Conservation (phyloP, 2,113 vertebrate species). For the Dendropsophus ebraccatus region DNA sequence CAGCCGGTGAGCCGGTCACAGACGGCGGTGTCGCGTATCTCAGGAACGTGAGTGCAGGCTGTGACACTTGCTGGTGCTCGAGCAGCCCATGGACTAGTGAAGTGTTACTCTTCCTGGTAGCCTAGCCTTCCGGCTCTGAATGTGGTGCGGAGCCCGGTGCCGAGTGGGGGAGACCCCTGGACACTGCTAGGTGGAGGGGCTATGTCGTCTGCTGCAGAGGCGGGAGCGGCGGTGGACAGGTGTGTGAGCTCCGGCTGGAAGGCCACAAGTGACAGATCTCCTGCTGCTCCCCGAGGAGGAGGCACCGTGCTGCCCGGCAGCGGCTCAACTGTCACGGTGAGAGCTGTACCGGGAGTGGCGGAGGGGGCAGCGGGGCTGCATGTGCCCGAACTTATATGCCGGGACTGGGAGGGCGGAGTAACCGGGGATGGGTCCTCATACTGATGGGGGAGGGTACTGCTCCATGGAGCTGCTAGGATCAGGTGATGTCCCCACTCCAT, state of each 20-base stretch:
- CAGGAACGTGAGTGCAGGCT: neutral
- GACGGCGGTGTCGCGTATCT: too few relatives aligned
- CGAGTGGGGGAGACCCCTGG: neutral
- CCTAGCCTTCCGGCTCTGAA: neutral
- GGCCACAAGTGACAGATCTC: neutral
- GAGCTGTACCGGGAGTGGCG: neutral
- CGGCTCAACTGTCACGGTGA: constrained; percentile 22
- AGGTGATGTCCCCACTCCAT: too few relatives aligned
- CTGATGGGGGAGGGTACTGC: too few relatives aligned
- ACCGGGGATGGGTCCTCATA: too few relatives aligned
- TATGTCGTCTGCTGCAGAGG: constrained; percentile 46
- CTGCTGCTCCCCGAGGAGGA: neutral
- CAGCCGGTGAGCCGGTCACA: neutral
- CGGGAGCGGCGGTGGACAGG: constrained; percentile 24
- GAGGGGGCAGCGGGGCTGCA: too few relatives aligned
- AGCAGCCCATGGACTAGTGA: neutral
- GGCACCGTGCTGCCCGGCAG: neutral
- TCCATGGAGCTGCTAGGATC: too few relatives aligned
- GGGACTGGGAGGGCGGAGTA: too few relatives aligned
- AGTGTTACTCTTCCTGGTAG: neutral
- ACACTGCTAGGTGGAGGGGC: constrained; percentile 3
- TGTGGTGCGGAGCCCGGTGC: constrained; percentile 8
- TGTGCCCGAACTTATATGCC: too few relatives aligned
- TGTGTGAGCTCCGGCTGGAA: constrained; percentile 20
- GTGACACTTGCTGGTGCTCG: neutral